These are phyloP conservation scores for Polydrusus cervinus DNA, from an alignment of 2,888 invertebrate species.

Conservation along the genomic window DNA sequence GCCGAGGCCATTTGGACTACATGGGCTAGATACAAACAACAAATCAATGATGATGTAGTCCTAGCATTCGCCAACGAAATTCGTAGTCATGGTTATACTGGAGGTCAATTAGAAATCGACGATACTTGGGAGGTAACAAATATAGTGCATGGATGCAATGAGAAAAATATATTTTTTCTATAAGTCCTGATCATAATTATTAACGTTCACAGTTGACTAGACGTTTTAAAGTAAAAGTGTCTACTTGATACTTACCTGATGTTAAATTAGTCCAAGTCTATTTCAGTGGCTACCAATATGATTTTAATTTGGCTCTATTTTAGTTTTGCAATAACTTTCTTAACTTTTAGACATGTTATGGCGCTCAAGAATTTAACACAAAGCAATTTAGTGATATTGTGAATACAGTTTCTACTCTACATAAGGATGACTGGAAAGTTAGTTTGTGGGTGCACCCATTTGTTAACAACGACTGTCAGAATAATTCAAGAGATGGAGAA, in stretches of 20 bases:
- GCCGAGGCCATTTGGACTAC: slow-evolving; percentile 91
- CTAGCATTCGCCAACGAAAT: slow-evolving; percentile 81
- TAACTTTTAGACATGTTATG: slow-evolving; percentile 78
- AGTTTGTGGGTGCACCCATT: slow-evolving; percentile 92
- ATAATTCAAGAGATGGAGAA: slow-evolving; percentile 54
- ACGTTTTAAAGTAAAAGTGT: too few species aligned
- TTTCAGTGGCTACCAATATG: too few species aligned
- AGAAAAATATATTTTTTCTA: too few species aligned
- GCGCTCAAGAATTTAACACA: slow-evolving; percentile 82
- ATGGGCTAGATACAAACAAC: slow-evolving; percentile 83
- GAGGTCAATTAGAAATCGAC: slow-evolving; percentile 89
- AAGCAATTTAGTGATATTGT: slow-evolving; percentile 78
- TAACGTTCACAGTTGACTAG: too few species aligned
- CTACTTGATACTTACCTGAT: neutral
- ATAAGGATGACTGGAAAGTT: slow-evolving; percentile 80
- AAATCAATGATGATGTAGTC: slow-evolving; percentile 75
- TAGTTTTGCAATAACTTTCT: too few species aligned
- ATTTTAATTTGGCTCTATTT: too few species aligned
- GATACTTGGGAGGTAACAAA: slow-evolving; percentile 85
- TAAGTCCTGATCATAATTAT: too few species aligned
- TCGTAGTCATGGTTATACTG: slow-evolving; percentile 77
- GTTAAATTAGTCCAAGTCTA: too few species aligned
- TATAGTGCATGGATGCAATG: too few species aligned
- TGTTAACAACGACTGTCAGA: slow-evolving; percentile 80
- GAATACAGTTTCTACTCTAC: slow-evolving; percentile 76